Percentiles rank a stretch among this genome's conserved stretches.
Conservation (phyloP, 2,888 invertebrate genomes). For the Kryphioiulus occultus region DNA sequence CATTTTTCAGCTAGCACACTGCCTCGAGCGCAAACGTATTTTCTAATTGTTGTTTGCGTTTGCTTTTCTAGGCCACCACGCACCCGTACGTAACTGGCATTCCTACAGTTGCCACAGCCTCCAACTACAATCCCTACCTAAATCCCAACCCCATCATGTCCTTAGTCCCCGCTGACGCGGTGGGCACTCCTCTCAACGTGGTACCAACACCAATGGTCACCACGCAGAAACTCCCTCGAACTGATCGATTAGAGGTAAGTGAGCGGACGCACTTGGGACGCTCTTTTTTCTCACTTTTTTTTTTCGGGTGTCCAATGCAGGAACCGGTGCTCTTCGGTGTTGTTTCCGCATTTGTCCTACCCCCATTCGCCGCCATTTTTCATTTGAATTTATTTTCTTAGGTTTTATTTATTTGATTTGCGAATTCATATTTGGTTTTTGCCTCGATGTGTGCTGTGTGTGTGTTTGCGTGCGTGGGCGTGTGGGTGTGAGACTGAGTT, state of each 20-base stretch:
- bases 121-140: slow-evolving; percentile 83
- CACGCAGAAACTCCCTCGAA: slow-evolving; percentile 89
- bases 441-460: slow-evolving; percentile 14
- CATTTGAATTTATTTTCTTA: slow-evolving; percentile 37
- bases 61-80: slow-evolving; percentile 70
- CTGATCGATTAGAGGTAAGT: slow-evolving; percentile 95
- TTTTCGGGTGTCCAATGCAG: slow-evolving; percentile 41
- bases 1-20: not conserved
- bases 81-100: slow-evolving; percentile 92
- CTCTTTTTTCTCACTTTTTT: not conserved
- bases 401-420: slow-evolving; percentile 13
- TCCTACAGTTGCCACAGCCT: slow-evolving; percentile 83
- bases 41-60: not conserved
- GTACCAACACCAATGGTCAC: slow-evolving; percentile 72
- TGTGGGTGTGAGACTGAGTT: no score
- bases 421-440: slow-evolving; percentile 1
- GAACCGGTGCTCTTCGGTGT: slow-evolving; percentile 41
- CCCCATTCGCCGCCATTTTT: slow-evolving; percentile 42
- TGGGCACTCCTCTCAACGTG: slow-evolving; percentile 78
- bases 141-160: slow-evolving; percentile 85
- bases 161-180: slow-evolving; percentile 79
- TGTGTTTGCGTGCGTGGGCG: slow-evolving; percentile 19
- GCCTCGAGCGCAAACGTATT: not conserved
- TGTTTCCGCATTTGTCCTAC: slow-evolving; percentile 47
- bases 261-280: slow-evolving; percentile 8